Conservation (phyloP, 2,797 vertebrate genomes). For the Alcedo quadribrachys region DNA sequence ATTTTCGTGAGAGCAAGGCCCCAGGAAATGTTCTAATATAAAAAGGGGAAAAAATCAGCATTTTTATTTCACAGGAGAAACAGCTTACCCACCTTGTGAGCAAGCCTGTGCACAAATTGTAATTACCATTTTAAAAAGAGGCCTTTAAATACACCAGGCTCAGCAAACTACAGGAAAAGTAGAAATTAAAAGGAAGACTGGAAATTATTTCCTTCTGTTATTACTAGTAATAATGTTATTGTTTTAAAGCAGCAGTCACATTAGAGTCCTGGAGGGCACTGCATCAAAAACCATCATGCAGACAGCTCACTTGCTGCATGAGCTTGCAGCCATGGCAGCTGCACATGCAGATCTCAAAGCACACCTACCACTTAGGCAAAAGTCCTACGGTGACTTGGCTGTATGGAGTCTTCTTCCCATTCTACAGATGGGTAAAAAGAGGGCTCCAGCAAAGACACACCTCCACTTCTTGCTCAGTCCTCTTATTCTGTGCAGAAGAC, state of each 20-base stretch:
- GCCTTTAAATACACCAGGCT: slow-evolving; percentile 2
- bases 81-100: fast-evolving
- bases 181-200: slow-evolving; percentile 19
- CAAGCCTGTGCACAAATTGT: not conserved
- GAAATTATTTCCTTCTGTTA: not conserved
- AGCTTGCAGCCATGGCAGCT: not conserved
- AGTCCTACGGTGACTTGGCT: not conserved
- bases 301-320: not conserved
- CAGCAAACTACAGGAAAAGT: not conserved
- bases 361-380: not conserved
- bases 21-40: not conserved
- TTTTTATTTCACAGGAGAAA: slow-evolving; percentile 1
- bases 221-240: not conserved
- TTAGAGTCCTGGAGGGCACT: not conserved
- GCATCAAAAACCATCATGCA: not conserved
- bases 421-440: not conserved
- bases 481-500: not conserved
- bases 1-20: not conserved
- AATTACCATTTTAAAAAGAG: slow-evolving; percentile 3
- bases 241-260: not conserved
- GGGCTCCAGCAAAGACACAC: not conserved
- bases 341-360: not conserved
- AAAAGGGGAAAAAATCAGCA: not conserved
- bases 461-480: not conserved
- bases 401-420: not conserved